Evolutionary conservation across 2,797 vertebrate genomes (phyloP).

Genomic region (Pelodytes ibericus): DNA sequence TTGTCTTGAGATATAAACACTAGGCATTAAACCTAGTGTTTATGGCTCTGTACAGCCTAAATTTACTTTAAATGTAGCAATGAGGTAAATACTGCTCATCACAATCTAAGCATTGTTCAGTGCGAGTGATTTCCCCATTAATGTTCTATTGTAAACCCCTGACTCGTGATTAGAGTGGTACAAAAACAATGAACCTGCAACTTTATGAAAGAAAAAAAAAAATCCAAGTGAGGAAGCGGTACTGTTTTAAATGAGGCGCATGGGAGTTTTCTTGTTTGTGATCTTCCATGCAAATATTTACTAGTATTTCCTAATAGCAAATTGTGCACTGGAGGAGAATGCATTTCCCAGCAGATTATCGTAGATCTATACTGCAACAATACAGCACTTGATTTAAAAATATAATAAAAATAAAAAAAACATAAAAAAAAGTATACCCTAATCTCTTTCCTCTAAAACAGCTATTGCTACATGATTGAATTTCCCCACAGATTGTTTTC

Average conservation of each 20-base stretch:
- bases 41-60: no score
- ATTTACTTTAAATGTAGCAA: no score
- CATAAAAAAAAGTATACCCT: no score
- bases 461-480: constrained; percentile 58
- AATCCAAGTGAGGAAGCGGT: background rate
- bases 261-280: constrained; percentile 7
- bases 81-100: no score
- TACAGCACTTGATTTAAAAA: constrained; percentile 56
- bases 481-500: constrained; percentile 60
- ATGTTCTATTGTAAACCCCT: no score
- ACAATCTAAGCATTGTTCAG: no score
- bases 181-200: background rate
- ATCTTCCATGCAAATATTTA: constrained; percentile 42
- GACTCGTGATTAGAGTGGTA: background rate
- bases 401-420: no score
- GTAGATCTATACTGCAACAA: constrained; percentile 55
- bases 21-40: no score
- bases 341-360: constrained; percentile 56
- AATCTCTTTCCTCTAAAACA: constrained; percentile 60
- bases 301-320: constrained; percentile 53
- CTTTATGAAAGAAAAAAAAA: background rate
- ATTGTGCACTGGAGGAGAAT: constrained; percentile 18
- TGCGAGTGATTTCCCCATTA: no score
- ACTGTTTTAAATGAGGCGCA: background rate
- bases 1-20: no score